Conservation (phyloP, 2,888 invertebrate genomes). For the Drosophila bunnanda region DNA sequence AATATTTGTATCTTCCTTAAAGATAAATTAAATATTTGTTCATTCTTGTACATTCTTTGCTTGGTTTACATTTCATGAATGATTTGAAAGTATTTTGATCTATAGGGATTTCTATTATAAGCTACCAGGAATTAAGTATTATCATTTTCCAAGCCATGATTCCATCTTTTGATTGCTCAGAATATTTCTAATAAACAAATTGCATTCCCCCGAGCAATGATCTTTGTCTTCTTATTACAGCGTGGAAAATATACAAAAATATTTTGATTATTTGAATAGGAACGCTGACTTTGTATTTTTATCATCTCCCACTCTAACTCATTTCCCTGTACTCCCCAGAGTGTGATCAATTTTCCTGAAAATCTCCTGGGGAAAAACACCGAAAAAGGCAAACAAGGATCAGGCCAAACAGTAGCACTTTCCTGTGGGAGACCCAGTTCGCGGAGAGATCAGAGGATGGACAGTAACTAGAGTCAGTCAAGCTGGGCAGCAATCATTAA, state of each 20-base stretch:
- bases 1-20: not conserved
- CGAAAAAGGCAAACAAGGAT: slow-evolving; percentile 11
- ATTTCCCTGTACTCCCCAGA: slow-evolving; percentile 53
- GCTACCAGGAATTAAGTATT: not conserved
- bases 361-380: slow-evolving; percentile 10
- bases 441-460: slow-evolving; percentile 30
- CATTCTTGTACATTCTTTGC: not conserved
- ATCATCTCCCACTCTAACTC: not conserved
- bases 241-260: slow-evolving; percentile 64
- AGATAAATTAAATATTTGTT: too few species aligned
- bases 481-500: slow-evolving; percentile 40
- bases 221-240: slow-evolving; percentile 16
- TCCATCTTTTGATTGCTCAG: not conserved
- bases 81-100: not conserved
- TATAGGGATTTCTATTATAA: not conserved
- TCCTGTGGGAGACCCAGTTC: slow-evolving; percentile 56
- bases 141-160: not conserved
- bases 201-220: slow-evolving; percentile 10
- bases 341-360: slow-evolving; percentile 66
- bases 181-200: slow-evolving; percentile 8
- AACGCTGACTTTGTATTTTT: not conserved
- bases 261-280: slow-evolving; percentile 71
- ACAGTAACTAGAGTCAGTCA: slow-evolving; percentile 42
- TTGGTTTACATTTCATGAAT: not conserved
- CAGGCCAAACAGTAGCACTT: slow-evolving; percentile 62